Evolutionary conservation across 2,797 vertebrate species (phyloP).

Genomic region (Paratrypauchen microcephalus): DNA sequence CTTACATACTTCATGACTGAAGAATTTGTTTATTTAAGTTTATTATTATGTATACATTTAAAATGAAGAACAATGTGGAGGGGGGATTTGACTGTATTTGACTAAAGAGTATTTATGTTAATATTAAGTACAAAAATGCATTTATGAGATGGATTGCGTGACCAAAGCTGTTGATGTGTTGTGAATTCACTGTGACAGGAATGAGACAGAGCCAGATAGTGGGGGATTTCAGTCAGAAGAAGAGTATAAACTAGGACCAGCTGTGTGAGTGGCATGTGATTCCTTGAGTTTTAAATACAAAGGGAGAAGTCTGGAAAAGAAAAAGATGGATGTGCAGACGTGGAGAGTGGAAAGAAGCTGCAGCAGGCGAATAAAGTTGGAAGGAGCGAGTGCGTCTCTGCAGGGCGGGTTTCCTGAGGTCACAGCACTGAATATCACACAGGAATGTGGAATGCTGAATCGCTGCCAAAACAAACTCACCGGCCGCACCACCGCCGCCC

Average conservation of each 20-base stretch:
- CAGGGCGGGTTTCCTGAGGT: slow-evolving; percentile 83
- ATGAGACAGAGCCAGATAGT: slow-evolving; percentile 39
- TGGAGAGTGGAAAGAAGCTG: slow-evolving; percentile 39
- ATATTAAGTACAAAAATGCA: slow-evolving; percentile 57
- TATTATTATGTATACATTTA: neutral
- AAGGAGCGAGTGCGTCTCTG: slow-evolving; percentile 52
- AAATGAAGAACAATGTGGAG: slow-evolving; percentile 8
- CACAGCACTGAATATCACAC: slow-evolving; percentile 82
- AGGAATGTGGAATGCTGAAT: slow-evolving; percentile 84
- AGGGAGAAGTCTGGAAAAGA: slow-evolving; percentile 42
- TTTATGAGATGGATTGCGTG: slow-evolving; percentile 39
- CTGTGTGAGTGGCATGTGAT: slow-evolving; percentile 38
- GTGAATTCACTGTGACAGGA: slow-evolving; percentile 42
- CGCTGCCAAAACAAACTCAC: slow-evolving; percentile 81
- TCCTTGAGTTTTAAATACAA: slow-evolving; percentile 52
- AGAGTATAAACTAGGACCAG: slow-evolving; percentile 38
- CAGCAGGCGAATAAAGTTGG: slow-evolving; percentile 25
- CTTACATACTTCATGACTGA: slow-evolving; percentile 25
- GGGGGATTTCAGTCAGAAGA: slow-evolving; percentile 37
- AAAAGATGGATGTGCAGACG: slow-evolving; percentile 35
- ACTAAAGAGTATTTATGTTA: slow-evolving; percentile 56
- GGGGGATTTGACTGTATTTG: slow-evolving; percentile 11
- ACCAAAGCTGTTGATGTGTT: slow-evolving; percentile 38
- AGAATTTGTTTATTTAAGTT: neutral
- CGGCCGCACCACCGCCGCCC: slow-evolving; percentile 63